A percentile compares a stretch with the other conserved stretches of the same genome.
Conservation (phyloP, 30 jellyfish, hydroid and myxozoan genomes). For the Hydractinia echinata region DNA sequence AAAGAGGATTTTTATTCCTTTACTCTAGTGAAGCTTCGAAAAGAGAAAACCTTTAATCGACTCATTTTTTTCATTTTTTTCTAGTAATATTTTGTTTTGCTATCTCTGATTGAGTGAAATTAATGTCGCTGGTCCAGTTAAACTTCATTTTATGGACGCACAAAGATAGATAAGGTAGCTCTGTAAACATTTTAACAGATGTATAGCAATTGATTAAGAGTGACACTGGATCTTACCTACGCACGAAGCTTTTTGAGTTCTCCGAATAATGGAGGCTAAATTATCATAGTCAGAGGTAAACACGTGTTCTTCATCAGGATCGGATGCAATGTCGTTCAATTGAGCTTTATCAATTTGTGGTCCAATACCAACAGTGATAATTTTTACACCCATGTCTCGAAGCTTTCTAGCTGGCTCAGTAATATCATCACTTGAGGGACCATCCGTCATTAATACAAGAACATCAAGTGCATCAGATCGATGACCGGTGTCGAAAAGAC, state of each 20-base stretch:
- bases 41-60: too few species aligned
- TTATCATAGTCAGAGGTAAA: slow-evolving; percentile 86
- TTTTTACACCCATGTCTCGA: slow-evolving; percentile 95
- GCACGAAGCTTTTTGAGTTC: slow-evolving; percentile 84
- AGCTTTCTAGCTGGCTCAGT: slow-evolving; percentile 81
- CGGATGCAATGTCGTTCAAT: slow-evolving; percentile 83
- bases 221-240: slow-evolving; percentile 49
- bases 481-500: slow-evolving; percentile 71
- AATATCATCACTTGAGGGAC: slow-evolving; percentile 85
- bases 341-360: slow-evolving; percentile 75
- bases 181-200: too few species aligned
- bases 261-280: slow-evolving; percentile 72
- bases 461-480: slow-evolving; percentile 93
- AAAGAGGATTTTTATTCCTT: too few species aligned
- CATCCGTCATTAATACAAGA: slow-evolving; percentile 75
- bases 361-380: slow-evolving; percentile 84
- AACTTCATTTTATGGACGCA: too few species aligned
- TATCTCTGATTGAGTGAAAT: too few species aligned
- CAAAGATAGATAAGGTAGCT: too few species aligned
- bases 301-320: slow-evolving; percentile 91
- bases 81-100: too few species aligned
- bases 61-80: too few species aligned
- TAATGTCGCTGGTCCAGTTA: too few species aligned
- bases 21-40: too few species aligned
- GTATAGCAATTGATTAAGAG: too few species aligned